Percentiles rank a stretch among this genome's conserved stretches.
Conservation (phyloP, 2,888 invertebrate genomes). For the Amphiduros pacificus region DNA sequence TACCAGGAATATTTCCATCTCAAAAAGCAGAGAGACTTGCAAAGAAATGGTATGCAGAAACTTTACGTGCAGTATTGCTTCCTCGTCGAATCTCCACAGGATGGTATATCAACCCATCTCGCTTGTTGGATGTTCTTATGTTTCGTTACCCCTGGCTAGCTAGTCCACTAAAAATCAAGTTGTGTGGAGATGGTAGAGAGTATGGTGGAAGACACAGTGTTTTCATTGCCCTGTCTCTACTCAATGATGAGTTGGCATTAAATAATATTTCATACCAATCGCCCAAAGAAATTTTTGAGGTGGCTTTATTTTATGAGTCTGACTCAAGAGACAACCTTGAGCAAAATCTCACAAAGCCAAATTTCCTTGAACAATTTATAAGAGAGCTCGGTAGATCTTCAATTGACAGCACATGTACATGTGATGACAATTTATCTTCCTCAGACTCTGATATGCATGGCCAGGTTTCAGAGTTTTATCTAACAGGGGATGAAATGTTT, state of each 20-base stretch:
- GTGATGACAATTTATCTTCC: too few relatives aligned
- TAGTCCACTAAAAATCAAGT: neutral
- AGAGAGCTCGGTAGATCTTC: too few relatives aligned
- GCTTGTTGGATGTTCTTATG: neutral
- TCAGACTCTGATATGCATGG: too few relatives aligned
- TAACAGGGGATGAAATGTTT: neutral
- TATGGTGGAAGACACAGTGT: neutral
- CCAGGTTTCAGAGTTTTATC: too few relatives aligned
- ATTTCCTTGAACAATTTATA: too few relatives aligned
- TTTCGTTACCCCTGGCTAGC: neutral
- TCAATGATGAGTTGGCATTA: neutral
- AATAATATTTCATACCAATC: neutral
- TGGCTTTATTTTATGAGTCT: neutral
- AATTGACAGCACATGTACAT: too few relatives aligned
- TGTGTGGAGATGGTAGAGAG: neutral
- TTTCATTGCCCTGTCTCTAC: neutral
- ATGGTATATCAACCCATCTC: neutral
- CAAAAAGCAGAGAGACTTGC: neutral
- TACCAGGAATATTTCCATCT: neutral
- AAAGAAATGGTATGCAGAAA: neutral
- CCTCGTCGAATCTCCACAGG: neutral
- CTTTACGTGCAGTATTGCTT: neutral
- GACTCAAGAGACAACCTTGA: neutral
- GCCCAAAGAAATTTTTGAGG: neutral
- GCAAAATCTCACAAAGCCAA: too few relatives aligned